Percentiles rank a stretch among this genome's conserved stretches.
Evolutionary conservation across 2,888 invertebrate species (phyloP).

Genomic region (Cabera pusaria): DNA sequence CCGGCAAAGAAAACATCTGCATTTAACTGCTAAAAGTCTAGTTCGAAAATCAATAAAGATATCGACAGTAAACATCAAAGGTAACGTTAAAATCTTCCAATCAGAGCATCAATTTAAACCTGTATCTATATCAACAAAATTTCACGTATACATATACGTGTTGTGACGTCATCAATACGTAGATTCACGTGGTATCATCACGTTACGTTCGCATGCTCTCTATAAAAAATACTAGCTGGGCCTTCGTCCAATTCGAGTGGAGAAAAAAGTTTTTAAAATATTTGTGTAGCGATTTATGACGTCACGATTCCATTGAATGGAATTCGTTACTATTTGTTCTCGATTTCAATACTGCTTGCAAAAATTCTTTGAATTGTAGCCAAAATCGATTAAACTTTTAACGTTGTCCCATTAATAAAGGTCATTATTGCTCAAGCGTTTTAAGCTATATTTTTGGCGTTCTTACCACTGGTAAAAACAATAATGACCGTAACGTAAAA

Average conservation of each 20-base stretch:
- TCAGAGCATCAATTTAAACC: no score
- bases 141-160: constrained; percentile 17
- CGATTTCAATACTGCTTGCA: no score
- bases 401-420: no score
- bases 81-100: constrained; percentile 3
- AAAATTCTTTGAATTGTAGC: no score
- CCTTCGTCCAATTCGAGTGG: constrained; percentile 28
- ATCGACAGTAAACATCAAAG: constrained; percentile 17
- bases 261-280: constrained; percentile 49
- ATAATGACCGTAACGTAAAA: no score
- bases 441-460: no score
- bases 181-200: constrained; percentile 35
- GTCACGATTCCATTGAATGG: constrained; percentile 49
- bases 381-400: no score
- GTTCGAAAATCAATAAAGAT: constrained; percentile 18
- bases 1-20: no score
- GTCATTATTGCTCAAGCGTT: no score
- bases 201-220: constrained; percentile 44
- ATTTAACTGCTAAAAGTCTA: constrained; percentile 13
- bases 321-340: constrained; percentile 29
- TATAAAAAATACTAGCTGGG: constrained; percentile 42
- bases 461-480: no score
- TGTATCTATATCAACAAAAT: constrained; percentile 10
- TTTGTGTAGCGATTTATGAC: constrained; percentile 41
- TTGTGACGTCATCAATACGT: constrained; percentile 27